phyloP scores from a whole-genome alignment of 2,113 vertebrate species.

The Pyrgilauda ruficollis region DNA sequence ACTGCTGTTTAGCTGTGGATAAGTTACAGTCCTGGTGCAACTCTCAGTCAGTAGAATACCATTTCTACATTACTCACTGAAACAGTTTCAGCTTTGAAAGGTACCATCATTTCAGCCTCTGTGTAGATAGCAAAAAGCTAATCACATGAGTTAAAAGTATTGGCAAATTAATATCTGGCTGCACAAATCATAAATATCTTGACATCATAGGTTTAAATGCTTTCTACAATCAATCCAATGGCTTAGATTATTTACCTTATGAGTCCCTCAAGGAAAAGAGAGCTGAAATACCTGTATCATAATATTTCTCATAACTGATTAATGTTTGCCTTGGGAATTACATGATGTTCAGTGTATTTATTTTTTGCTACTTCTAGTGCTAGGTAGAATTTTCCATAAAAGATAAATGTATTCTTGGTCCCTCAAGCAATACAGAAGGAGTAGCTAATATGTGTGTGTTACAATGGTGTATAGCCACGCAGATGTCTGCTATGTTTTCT shows the following conservation, averaged over 20 bases:
- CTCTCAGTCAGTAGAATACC: not conserved
- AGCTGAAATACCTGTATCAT: constrained; percentile 60
- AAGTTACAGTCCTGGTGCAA: not conserved
- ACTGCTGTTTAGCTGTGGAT: not conserved
- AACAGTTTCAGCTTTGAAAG: constrained; percentile 20
- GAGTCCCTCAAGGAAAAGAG: constrained; percentile 61
- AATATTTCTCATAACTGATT: constrained; percentile 72
- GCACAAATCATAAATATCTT: constrained; percentile 58
- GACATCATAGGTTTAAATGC: constrained; percentile 61
- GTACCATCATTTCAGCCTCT: constrained; percentile 36
- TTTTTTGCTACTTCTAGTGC: constrained; percentile 54
- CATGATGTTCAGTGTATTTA: constrained; percentile 68
- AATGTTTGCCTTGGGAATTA: constrained; percentile 69
- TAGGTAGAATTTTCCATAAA: constrained; percentile 62
- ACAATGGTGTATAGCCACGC: not conserved
- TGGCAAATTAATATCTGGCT: constrained; percentile 61
- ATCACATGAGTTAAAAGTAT: constrained; percentile 56
- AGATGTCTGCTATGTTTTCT: not conserved
- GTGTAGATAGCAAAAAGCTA: constrained; percentile 48
- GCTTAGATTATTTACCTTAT: constrained; percentile 62
- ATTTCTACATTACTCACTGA: not conserved
- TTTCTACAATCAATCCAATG: constrained; percentile 70
- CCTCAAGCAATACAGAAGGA: constrained; percentile 36
- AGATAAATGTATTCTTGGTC: constrained; percentile 57
- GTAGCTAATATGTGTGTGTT: not conserved